Percentiles rank a stretch among this genome's conserved stretches.
phyloP scores from a whole-genome alignment of 2,113 vertebrate species.

The Cyanoliseus patagonus region DNA sequence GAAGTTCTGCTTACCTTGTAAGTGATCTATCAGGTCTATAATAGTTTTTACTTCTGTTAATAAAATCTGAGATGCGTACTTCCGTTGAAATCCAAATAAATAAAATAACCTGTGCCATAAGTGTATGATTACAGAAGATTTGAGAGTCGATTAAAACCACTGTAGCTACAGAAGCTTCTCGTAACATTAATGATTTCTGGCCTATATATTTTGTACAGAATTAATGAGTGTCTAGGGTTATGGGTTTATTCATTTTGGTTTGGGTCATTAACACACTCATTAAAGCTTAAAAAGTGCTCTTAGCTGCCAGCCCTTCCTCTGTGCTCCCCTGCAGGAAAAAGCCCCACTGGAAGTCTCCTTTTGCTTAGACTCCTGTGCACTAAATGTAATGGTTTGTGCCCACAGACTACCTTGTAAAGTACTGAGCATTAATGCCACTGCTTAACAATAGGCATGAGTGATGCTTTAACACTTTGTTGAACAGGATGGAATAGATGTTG shows the following conservation, averaged over 20 bases:
- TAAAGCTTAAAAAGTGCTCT: slow-evolving; percentile 36
- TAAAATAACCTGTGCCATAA: slow-evolving; percentile 9
- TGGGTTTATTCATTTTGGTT: slow-evolving; percentile 33
- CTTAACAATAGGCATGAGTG: neutral
- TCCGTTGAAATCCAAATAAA: slow-evolving; percentile 33
- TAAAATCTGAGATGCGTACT: neutral
- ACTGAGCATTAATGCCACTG: neutral
- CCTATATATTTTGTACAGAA: slow-evolving; percentile 38
- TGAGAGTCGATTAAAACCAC: slow-evolving; percentile 25
- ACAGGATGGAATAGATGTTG: neutral
- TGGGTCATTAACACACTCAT: slow-evolving; percentile 54
- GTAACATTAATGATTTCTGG: slow-evolving; percentile 36
- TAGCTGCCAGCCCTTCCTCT: neutral
- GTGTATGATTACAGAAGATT: slow-evolving; percentile 21
- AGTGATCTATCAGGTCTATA: neutral
- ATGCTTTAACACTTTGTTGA: neutral
- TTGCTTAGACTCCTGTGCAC: neutral
- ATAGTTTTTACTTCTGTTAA: neutral
- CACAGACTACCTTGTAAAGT: neutral
- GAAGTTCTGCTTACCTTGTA: neutral
- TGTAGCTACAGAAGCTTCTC: neutral
- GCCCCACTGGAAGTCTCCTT: neutral
- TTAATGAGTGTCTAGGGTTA: slow-evolving; percentile 54
- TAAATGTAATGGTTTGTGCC: neutral
- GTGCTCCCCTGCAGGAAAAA: neutral